Conservation (phyloP, 2,797 vertebrate genomes). For the Prunella strophiata region DNA sequence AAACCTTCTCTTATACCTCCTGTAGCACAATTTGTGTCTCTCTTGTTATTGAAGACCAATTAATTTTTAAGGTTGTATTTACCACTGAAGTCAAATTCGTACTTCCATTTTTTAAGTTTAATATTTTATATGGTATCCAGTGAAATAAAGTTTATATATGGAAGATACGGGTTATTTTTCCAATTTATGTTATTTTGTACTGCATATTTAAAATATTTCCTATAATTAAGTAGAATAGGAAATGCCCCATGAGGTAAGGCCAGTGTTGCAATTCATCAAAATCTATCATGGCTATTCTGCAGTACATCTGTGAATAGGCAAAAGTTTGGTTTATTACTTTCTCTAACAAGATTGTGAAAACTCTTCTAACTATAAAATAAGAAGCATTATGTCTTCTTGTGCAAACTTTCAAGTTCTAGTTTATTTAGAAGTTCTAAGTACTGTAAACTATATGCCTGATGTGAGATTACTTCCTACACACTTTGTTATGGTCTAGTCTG, state of each 20-base stretch:
- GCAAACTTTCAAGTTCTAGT: background rate
- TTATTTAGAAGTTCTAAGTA: background rate
- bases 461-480: background rate
- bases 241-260: background rate
- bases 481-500: background rate
- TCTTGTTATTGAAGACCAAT: slow-evolving; percentile 59
- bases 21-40: slow-evolving; percentile 69
- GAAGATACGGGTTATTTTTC: slow-evolving; percentile 35
- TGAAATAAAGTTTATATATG: slow-evolving; percentile 77
- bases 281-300: background rate
- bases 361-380: background rate
- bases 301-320: background rate
- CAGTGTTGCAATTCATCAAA: background rate
- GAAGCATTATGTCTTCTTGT: background rate
- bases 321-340: background rate
- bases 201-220: background rate
- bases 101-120: slow-evolving; percentile 67
- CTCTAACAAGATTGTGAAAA: background rate
- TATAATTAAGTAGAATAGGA: background rate
- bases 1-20: slow-evolving; percentile 57
- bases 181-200: background rate
- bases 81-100: slow-evolving; percentile 47
- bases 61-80: slow-evolving; percentile 54
- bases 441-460: background rate
- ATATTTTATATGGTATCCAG: slow-evolving; percentile 73